Base-by-base conservation (phyloP, 30 jellyfish, hydroid and myxozoan species). In the Hydractinia echinata region DNA sequence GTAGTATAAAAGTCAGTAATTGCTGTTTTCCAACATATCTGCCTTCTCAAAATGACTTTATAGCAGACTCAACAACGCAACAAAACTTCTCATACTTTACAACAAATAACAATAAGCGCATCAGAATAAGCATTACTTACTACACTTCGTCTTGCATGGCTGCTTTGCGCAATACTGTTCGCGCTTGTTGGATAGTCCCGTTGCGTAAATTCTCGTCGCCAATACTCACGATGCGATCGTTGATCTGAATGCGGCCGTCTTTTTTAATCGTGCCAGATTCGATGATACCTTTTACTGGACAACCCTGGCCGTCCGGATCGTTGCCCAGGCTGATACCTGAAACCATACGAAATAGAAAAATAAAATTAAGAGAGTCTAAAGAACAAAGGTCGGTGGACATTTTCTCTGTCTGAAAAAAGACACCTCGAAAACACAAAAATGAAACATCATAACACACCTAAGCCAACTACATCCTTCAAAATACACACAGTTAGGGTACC, bases 271-370 rank as follows among this genome's bases (percentile, higher is more conserved):
- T 72, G 21, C 97, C 97, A 79, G 93, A 85, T 70, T 86, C 97
- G 48, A 91, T 81, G 30, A 91, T 82, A 48, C 81, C 91, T 62
- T 79, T 70, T 7, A 91, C 95, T 52, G 97, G 97, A 54, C 90
- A 81, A 10, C 97, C 97, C n/a, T 21, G 51, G 54, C 97, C 97
- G 49, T 86, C 96, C 50, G 76, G 66, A 62, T 91, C 97, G 55
- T 86, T 86, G 13, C 97, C 97, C 56, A 91, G 91, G 10, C 95
- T 85, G 51, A 91, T 83, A 18, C 97, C 97, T 91, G 49, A 44
- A 61, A 7, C 1, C 18, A 52, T 6, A 61, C 7, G 11, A 5
- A 18, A 76, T 14, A 30, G 44, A 30, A 30, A 30, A 21, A 5
- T 11, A 60, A 14, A 54, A 21, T 10, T 1, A 68, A 68, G 54